Base-by-base conservation (phyloP, 2,888 invertebrate species). In the Trissoscelio sp. region DNA sequence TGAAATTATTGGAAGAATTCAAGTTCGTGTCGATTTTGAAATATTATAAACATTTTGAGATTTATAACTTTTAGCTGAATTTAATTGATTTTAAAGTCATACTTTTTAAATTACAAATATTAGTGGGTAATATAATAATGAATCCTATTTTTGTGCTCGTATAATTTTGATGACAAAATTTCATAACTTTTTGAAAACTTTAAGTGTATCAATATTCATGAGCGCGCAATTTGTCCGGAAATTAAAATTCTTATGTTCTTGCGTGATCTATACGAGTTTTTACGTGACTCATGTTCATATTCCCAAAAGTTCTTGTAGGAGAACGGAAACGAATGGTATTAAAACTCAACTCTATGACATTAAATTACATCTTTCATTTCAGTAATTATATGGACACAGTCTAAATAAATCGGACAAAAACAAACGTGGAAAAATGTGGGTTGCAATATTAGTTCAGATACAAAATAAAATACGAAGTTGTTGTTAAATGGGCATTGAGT, bases 251-350 rank as follows among this genome's bases (percentile, higher is more conserved):
- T 62, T 48, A 34, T 62, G 31, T 34, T 18, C 24, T 46, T 34
- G 62, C 62, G 62, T 62, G 62, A 62, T 62, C 62, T 46, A 48
- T 62, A 44, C 28, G 34, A 62, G 20, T 31, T 62, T 62, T 62
- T 62, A 46, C 62, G 62, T 48, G 62, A 62, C 46, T 48, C 62
- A 28, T 34, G 44, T 62, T 62, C 46, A 22, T 34, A 62, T 18
- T 34, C 31, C 55, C 34, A 14, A 62, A 62, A 62, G 24, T 44
- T 44, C 39, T 31, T 62, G 28, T 31, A 46, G 16, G 31, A 16
- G n/a, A 28, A 62, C 28, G 60, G 60, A 62, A 62, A 62, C 28
- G 16, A 62, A 44, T 16, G 24, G 28, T 62, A 44, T 62, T 62
- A 44, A 62, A 62, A 44, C 44, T 62, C 24, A 44, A 18, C 60